These are phyloP conservation scores for Paratrypauchen microcephalus DNA, from an alignment of 2,797 vertebrate genomes.

Conservation along the genomic window DNA sequence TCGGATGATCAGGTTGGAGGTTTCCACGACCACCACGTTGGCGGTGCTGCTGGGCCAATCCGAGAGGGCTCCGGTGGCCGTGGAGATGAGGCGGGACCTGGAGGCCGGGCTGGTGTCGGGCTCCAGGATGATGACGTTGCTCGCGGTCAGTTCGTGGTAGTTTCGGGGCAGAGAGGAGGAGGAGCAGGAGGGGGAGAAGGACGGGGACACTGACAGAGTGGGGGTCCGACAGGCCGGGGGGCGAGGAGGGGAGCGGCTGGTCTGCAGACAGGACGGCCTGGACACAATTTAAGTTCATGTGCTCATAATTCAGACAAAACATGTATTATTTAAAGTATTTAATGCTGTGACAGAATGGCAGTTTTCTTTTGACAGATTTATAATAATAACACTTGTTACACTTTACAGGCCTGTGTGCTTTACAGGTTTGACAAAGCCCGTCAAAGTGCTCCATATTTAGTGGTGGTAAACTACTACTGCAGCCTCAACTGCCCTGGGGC, in stretches of 20 bases:
- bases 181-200: constrained; percentile 48
- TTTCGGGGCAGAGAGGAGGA: constrained; percentile 47
- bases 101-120: constrained; percentile 53
- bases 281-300: constrained; percentile 1
- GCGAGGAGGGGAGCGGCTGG: constrained; percentile 51
- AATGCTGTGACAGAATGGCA: too few species aligned
- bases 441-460: too few species aligned
- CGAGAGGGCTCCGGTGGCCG: constrained; percentile 41
- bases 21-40: constrained; percentile 70
- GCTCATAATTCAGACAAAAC: background rate
- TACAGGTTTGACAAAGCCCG: too few species aligned
- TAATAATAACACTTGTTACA: too few species aligned
- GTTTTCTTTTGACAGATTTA: too few species aligned
- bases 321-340: background rate
- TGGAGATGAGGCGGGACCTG: constrained; percentile 54
- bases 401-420: too few species aligned
- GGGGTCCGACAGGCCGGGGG: constrained; percentile 65
- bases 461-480: too few species aligned
- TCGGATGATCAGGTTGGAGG: constrained; percentile 74
- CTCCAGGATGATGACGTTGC: constrained; percentile 74
- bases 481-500: too few species aligned
- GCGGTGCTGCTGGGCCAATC: constrained; percentile 50
- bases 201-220: constrained; percentile 61
- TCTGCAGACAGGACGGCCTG: constrained; percentile 56
- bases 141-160: constrained; percentile 72